phyloP scores from a whole-genome alignment of 2,797 vertebrate genomes.

The Anabas testudineus region DNA sequence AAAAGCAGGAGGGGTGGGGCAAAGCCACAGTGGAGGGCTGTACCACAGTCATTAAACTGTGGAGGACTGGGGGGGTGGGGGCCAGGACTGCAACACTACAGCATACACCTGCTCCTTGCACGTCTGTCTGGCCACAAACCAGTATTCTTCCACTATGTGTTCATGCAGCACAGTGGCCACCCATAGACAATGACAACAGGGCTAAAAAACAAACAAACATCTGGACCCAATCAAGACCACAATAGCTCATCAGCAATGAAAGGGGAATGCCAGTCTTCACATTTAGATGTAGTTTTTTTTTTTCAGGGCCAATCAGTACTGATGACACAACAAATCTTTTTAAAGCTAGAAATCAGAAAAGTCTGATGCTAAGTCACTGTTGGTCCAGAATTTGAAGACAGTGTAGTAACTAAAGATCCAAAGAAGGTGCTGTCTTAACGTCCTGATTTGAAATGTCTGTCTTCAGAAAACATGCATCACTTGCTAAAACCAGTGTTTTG shows the following conservation, averaged over 20 bases:
- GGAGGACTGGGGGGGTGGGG: slow-evolving; percentile 35
- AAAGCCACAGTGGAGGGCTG: slow-evolving; percentile 61
- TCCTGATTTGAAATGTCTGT: slow-evolving; percentile 1
- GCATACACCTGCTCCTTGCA: slow-evolving; percentile 73
- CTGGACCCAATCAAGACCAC: slow-evolving; percentile 65
- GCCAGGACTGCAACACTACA: slow-evolving; percentile 41
- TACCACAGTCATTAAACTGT: slow-evolving; percentile 73
- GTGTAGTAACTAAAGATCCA: too few relatives aligned
- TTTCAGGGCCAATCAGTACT: slow-evolving; percentile 12
- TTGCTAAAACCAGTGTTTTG: neutral
- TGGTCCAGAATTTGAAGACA: slow-evolving; percentile 15
- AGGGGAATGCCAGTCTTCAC: slow-evolving; percentile 38
- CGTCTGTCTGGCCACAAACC: slow-evolving; percentile 53
- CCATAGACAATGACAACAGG: slow-evolving; percentile 47
- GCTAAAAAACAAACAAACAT: slow-evolving; percentile 55
- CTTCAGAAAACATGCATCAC: neutral
- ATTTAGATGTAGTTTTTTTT: slow-evolving; percentile 37
- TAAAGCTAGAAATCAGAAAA: slow-evolving; percentile 16
- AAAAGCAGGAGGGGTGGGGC: slow-evolving; percentile 61
- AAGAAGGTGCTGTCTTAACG: neutral
- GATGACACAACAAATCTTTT: slow-evolving; percentile 29
- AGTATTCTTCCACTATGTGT: slow-evolving; percentile 44
- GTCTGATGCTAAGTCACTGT: slow-evolving; percentile 11
- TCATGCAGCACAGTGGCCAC: slow-evolving; percentile 45
- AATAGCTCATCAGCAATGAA: slow-evolving; percentile 51